Evolutionary conservation across 2,797 vertebrate species (phyloP), one percentile per base, ranked within the genome.

Genomic region (Liasis olivaceus): DNA sequence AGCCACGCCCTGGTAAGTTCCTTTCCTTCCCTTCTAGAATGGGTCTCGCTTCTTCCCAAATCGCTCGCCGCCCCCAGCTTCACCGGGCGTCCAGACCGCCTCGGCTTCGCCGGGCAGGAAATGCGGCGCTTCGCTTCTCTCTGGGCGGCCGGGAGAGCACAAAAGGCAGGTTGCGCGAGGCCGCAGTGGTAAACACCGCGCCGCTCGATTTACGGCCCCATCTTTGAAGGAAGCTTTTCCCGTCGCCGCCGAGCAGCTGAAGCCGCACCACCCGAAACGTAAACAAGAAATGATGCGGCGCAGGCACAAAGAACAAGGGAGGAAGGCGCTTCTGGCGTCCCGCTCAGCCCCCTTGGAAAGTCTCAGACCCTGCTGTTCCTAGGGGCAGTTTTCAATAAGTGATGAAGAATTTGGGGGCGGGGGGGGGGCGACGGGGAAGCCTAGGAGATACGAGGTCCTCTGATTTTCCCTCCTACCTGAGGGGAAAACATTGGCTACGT

Each of bases 211-310:
- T 8, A 26, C 91, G 54, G 91, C 91, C 51, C 0, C 84, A 90
- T 51, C 91, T 59, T 56, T 54, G 42, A 15, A 24, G 51, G 22
- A 95, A 89, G 91, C 93, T 95, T 95, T 89, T 93, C 92, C 42
- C 95, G 92, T 3, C 31, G 9, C n/a, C 87, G 9, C 89, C 28
- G 24, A 88, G 91, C 47, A 94, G 92, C 54, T 89, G 92, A 54
- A 7, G 72, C 1, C 3, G 42, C 69, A 5, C n/a, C 84, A 90
- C 92, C 95, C 94, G 94, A 92, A 91, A 93, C 0, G 87, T 93
- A 94, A 96, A 95, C 81, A 94, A 95, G 93, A 85, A 13, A 4
- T 88, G 96, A 95, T 95, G 94, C 92, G 56, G 90, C 8, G 84
- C 90, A 5, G 90, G 69, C 94, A 89, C 36, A 36, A 59, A 89